Base-by-base conservation (phyloP, 2,113 vertebrate genomes). In the Eolophus roseicapilla region DNA sequence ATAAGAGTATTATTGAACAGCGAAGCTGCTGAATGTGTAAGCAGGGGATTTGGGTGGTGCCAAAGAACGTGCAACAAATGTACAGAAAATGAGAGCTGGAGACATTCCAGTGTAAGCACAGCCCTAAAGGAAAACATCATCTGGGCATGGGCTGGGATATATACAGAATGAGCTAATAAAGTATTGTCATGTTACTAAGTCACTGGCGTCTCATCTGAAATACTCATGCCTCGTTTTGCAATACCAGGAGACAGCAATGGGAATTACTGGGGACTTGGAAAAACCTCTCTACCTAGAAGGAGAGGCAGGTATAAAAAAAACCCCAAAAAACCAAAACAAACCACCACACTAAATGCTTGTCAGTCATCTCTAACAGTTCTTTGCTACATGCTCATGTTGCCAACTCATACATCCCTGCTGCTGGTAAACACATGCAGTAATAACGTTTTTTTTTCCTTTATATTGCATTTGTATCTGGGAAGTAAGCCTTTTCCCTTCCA, bases 11-110 rank as follows among this genome's bases (percentile, higher is more conserved):
- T 95, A 35, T 59, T 31, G 31, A 94, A 89, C 17, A 82, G 74
- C 63, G 47, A 93, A 82, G 90, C n/a, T 83, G 90, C 55, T 82
- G 49, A 96, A 69, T 50, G 37, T 79, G 82, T 53, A 82, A 94
- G 71, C 37, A 88, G 43, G 71, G 76, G 68, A 83, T 90, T 41
- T 92, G 79, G 49, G 75, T 86, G 71, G 50, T 92, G 93, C 79
- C 10, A 8, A 83, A 96, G 86, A 24, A 96, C 73, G 77, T 96
- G 93, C 79, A 95, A 91, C 29, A 55, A 83, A 93, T 88, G 93
- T 95, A 94, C 96, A 95, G 85, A 93, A 94, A 93, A 95, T 0
- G 2, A 44, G 50, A 86, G 63, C 78, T 92, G 79, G 92, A 94
- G 63, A 83, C 88, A 74, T 21, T 83, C 82, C 94, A 96, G 28